Evolutionary conservation across 2,797 vertebrate species (phyloP), one percentile per base, ranked within the genome.

Genomic region (Gastrophryne carolinensis): DNA sequence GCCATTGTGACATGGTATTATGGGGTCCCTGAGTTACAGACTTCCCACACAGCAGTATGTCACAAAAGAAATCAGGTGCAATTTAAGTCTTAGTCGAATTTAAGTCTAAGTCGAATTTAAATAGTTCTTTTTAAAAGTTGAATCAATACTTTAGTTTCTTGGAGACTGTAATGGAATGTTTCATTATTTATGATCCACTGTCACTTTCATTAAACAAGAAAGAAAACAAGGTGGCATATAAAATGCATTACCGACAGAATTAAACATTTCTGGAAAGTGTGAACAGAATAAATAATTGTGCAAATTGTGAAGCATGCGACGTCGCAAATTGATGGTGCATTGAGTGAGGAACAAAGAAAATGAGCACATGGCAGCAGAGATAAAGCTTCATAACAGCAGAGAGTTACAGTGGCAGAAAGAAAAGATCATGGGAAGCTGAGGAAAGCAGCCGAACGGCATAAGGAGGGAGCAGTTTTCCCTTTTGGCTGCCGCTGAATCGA

Each of bases 401-500:
- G 47, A 44, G 54, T 26, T 26, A 57, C 6, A 73, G 21, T 47
- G 29, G 19, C 27, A 66, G 58, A 49, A 65, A 56, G 10, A 52
- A 13, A 52, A 68, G 32, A 49, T 35, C 29, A 26, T 24, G 32
- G 26, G 30, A 61, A 67, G 23, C 67, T 57, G 58, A 70, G 21
- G 17, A 64, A 68, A 67, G 19, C 41, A 75, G 52, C 24, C 19
- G 13, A 65, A 63, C 56, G 69, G 73, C 65, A 70, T 65, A 76
- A 69, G 73, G 65, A 77, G 67, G 58, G 56, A 50, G 35, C 60
- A 65, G 58, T 78, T 71, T 64, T 66, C 50, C 65, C 68, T 78
- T 66, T 78, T 78, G 75, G 75, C 75, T 78, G 68, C 61, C 68
- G 65, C 41, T 72, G 52, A 78, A 39, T 49, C 52, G 75, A 61